Base-by-base conservation (phyloP, 2,888 invertebrate genomes). In the Myopa tessellatipennis region DNA sequence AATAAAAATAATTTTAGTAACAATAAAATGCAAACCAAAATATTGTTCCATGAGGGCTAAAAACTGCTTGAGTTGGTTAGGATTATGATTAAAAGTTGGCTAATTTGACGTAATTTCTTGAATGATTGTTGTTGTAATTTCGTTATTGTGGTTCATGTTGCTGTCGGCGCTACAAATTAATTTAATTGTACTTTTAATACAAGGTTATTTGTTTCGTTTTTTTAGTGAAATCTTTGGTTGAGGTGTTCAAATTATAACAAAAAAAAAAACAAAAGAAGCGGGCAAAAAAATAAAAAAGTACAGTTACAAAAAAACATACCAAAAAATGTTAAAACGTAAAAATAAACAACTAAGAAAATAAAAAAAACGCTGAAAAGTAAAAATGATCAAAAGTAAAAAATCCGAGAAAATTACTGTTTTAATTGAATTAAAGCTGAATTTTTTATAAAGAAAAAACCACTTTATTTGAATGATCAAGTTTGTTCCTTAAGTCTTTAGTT, bases 401-500 rank as follows among this genome's bases (percentile, higher is more conserved):
- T 45, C 3, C 3, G 10, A 45, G 10, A 45, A 45, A 45, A 45
- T 45, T 0, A 45, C 3, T 26, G 26, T 26, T 26, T 26, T 45
- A 58, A 58, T n/a, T n/a, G 18, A 61, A 61, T 26, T 26, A 61
- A n/a, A 61, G n/a, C 18, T 61, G 61, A 61, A 26, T 61, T 8
- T n/a, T 4, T 10, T 26, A 61, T 61, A 18, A 61, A 26, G n/a
- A 4, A 55, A n/a, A 55, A 55, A 55, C 10, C 14, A 5, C n/a
- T 16, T 16, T 10, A 38, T 34, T 34, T 65, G 2, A 65, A 38
- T 12, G 8, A 14, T n/a, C 63, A 55, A n/a, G 55, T 55, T 55
- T 55, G 63, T 14, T n/a, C 4, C 65, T 65, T 65, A 65, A 65
- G 65, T 65, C 65, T 65, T 65, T 38, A 12, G 65, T 65, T 38